A percentile compares a stretch with the other conserved stretches of the same genome.
These are phyloP conservation scores for Amphiprion clarkii DNA, from an alignment of 2,797 vertebrate genomes.

Conservation along the genomic window DNA sequence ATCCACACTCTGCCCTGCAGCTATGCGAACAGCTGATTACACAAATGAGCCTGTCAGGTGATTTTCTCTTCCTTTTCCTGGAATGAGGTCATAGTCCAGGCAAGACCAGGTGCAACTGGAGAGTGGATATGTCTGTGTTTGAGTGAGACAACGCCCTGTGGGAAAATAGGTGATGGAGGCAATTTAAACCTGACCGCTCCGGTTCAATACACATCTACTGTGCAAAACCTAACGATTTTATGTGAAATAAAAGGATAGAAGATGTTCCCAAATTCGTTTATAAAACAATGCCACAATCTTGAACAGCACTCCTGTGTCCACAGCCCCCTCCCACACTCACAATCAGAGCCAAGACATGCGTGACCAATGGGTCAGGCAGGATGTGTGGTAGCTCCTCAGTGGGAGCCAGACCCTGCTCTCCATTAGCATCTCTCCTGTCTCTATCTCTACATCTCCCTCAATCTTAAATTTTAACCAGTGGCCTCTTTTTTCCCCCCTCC, in stretches of 20 bases:
- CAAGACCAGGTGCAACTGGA: conserved; percentile 61
- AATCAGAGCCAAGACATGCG: conserved; percentile 45
- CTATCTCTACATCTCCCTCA: neutral
- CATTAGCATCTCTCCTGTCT: conserved; percentile 36
- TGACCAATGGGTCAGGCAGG: conserved; percentile 54
- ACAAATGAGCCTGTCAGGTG: conserved; percentile 81
- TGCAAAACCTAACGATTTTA: conserved; percentile 12
- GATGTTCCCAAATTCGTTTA: conserved; percentile 10
- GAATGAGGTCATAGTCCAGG: conserved; percentile 82
- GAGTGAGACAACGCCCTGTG: conserved; percentile 57
- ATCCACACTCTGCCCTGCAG: conserved; percentile 50
- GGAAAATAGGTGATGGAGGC: conserved; percentile 41
- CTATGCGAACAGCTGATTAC: conserved; percentile 81
- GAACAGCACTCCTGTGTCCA: conserved; percentile 12
- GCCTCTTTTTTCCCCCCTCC: neutral
- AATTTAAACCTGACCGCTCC: conserved; percentile 44
- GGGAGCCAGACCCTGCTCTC: conserved; percentile 34
- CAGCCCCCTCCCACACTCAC: conserved; percentile 25
- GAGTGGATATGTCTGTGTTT: conserved; percentile 33
- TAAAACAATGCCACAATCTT: conserved; percentile 21
- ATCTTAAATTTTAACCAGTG: conserved; percentile 9
- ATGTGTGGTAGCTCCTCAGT: conserved; percentile 35
- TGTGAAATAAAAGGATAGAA: neutral
- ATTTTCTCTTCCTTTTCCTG: conserved; percentile 78
- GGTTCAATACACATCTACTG: conserved; percentile 15